Evolutionary conservation across 2,888 invertebrate genomes (phyloP), one percentile per base, ranked within the genome.

Genomic region (Holacanthella duospinosa): DNA sequence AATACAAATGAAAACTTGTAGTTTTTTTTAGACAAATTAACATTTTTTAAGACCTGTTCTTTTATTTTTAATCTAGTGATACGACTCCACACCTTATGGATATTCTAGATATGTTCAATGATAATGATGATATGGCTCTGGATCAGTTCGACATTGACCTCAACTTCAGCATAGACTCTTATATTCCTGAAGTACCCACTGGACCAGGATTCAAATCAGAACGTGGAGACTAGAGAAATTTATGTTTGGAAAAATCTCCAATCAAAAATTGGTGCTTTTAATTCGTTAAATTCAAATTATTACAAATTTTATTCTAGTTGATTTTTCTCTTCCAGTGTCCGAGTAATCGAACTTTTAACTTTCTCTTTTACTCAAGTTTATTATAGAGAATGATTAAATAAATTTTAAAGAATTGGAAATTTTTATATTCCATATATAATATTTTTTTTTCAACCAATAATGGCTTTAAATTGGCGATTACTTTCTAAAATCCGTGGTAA

Each of bases 41-140:
- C 48, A 48, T 48, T 48, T 36, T 36, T 36, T 36, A 6, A 36
- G 48, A 48, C 16, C 4, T 48, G 48, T 9, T 48, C 21, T 48
- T 48, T 48, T 48, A 48, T 48, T 48, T 48, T 48, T 21, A 48
- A 9, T 48, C 48, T 48, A 48, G 48, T 48, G 48, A 48, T 48
- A 48, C 48, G 48, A 48, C 48, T 21, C 12, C 48, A 21, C 48
- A 9, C 48, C 48, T 48, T n/a, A 48, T 48, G 48, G 48, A 48
- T 21, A 48, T 48, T 48, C 48, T 48, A 48, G 48, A 48, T 48
- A 48, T 48, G 48, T 48, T 48, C 48, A 48, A 48, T 48, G 48
- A 48, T 21, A 48, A 48, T 48, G 48, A 48, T 48, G 48, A 48
- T 4, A 48, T 48, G 48, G 48, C 48, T 21, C 21, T 48, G 48